Evolutionary conservation across 2,888 invertebrate genomes (phyloP).

Genomic region (Mycalesis mineus): DNA sequence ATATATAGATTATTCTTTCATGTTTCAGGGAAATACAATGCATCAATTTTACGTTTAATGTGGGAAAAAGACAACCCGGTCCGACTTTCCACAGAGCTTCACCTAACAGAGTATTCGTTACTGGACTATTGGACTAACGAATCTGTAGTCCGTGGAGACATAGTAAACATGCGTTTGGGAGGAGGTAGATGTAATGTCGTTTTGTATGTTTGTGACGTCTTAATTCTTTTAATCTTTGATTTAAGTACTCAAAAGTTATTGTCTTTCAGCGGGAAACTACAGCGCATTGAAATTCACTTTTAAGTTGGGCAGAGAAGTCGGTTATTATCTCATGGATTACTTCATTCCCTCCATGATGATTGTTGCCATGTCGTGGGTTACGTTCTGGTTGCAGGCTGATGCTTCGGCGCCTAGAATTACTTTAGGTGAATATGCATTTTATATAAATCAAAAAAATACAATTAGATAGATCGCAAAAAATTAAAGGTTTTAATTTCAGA

Average conservation of each 20-base stretch:
- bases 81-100: slow-evolving; percentile 85
- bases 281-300: slow-evolving; percentile 88
- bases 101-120: slow-evolving; percentile 88
- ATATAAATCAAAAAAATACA: background rate
- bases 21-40: slow-evolving; percentile 88
- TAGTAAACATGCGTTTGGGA: slow-evolving; percentile 82
- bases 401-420: slow-evolving; percentile 90
- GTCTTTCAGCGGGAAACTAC: slow-evolving; percentile 85
- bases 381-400: slow-evolving; percentile 93
- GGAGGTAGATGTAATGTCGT: slow-evolving; percentile 81
- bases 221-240: background rate
- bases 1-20: slow-evolving; percentile 7
- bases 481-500: too few relatives aligned
- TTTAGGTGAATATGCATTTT: slow-evolving; percentile 66
- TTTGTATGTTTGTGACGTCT: slow-evolving; percentile 28
- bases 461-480: too few relatives aligned
- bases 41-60: slow-evolving; percentile 83
- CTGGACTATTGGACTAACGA: slow-evolving; percentile 84
- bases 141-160: slow-evolving; percentile 83
- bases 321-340: slow-evolving; percentile 92
- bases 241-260: background rate
- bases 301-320: slow-evolving; percentile 87
- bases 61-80: slow-evolving; percentile 88
- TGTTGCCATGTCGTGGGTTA: slow-evolving; percentile 92
- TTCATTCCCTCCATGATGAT: slow-evolving; percentile 92